These are phyloP conservation scores for Heliocidaris erythrogramma DNA, from an alignment of 35 echinoderm and acorn worm genomes.

Conservation along the genomic window DNA sequence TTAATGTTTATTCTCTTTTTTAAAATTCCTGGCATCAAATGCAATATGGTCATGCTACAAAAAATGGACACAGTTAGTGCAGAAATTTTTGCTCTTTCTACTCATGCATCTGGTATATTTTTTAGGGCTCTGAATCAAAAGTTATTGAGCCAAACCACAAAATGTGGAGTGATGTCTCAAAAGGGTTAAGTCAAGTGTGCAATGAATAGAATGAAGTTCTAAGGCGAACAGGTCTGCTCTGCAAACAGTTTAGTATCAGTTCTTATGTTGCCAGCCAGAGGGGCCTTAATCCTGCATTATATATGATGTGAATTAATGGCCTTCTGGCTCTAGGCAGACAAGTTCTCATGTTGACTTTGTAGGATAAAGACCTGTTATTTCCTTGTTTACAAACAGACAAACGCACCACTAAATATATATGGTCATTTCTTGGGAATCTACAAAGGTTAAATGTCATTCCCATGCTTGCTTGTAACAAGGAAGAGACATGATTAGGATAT, in stretches of 20 bases:
- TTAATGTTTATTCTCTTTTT: no score
- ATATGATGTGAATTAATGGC: no score
- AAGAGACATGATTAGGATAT: background rate
- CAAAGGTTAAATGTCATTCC: background rate
- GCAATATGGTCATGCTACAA: no score
- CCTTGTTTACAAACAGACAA: conserved; percentile 21
- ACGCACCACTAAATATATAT: background rate
- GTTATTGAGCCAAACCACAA: no score
- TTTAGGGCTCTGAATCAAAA: no score
- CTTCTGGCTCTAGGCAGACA: no score
- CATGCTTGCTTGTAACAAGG: background rate
- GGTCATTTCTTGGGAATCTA: background rate
- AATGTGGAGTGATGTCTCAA: no score
- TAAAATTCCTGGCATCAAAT: no score
- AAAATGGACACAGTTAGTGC: no score
- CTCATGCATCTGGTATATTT: no score
- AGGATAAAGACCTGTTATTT: conserved; percentile 27
- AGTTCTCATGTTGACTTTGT: background rate
- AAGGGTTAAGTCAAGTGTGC: background rate
- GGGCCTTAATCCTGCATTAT: no score
- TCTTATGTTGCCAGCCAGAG: background rate
- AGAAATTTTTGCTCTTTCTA: no score
- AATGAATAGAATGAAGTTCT: background rate
- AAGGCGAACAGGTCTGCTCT: background rate
- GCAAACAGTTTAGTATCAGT: background rate